These are phyloP conservation scores for Coenonympha glycerion DNA, from an alignment of 2,888 invertebrate species.

Conservation along the genomic window DNA sequence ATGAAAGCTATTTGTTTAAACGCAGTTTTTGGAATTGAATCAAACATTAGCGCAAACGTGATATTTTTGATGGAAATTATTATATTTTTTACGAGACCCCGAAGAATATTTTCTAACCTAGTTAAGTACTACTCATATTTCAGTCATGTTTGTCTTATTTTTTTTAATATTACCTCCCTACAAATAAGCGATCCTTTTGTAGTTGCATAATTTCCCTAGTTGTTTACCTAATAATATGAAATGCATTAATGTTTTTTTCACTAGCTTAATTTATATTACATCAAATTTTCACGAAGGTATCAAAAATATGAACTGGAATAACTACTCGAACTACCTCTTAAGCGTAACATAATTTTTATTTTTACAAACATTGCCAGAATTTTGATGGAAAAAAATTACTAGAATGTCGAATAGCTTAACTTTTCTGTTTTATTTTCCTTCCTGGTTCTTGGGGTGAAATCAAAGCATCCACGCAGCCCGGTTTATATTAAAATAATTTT, in stretches of 20 bases:
- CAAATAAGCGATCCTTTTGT: too few relatives aligned
- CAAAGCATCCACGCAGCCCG: constrained; percentile 65
- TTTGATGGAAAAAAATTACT: constrained; percentile 17
- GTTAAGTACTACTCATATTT: too few relatives aligned
- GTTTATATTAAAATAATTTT: constrained; percentile 74
- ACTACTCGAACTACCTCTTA: constrained; percentile 15
- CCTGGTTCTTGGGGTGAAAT: constrained; percentile 33
- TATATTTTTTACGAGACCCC: too few relatives aligned
- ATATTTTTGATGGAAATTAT: neutral
- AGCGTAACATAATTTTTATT: constrained; percentile 19
- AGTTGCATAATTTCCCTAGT: too few relatives aligned
- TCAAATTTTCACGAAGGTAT: neutral
- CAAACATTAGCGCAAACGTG: neutral
- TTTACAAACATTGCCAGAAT: constrained; percentile 14
- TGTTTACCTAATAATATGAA: too few relatives aligned
- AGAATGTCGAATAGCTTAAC: constrained; percentile 16
- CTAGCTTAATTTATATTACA: too few relatives aligned
- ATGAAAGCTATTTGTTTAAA: constrained; percentile 1
- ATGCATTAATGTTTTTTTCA: too few relatives aligned
- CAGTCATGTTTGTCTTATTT: too few relatives aligned
- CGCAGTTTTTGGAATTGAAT: neutral
- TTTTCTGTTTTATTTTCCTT: constrained; percentile 29
- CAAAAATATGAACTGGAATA: constrained; percentile 2
- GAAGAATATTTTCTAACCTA: too few relatives aligned
- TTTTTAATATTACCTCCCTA: too few relatives aligned